phyloP scores from a whole-genome alignment of 2,113 vertebrate genomes.

The Pomatorhinus ruficollis region DNA sequence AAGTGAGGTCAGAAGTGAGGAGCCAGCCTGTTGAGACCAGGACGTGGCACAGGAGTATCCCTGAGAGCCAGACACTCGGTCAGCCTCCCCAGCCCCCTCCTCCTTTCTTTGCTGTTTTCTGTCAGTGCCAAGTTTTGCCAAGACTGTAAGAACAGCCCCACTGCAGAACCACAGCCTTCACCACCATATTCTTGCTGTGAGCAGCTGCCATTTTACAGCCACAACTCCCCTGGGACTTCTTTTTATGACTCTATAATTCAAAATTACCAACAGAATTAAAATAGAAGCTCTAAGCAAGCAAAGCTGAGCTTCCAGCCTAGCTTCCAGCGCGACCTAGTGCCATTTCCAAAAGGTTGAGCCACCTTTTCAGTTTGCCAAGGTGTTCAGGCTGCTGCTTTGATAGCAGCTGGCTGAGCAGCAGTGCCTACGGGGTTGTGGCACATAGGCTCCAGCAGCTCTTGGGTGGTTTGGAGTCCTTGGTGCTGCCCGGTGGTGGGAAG shows the following conservation, averaged over 20 bases:
- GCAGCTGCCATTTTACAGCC: background rate
- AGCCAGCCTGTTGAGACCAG: background rate
- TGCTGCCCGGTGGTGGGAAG: rapidly evolving
- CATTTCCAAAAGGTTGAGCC: background rate
- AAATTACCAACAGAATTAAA: background rate
- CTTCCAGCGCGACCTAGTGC: background rate
- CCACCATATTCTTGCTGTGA: background rate
- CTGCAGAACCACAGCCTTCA: background rate
- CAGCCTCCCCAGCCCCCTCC: background rate
- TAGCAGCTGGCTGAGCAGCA: background rate
- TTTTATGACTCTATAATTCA: background rate
- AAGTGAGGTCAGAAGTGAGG: background rate
- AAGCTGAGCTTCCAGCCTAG: background rate
- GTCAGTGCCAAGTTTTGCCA: background rate
- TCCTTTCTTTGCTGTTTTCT: background rate
- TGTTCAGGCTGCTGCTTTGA: background rate
- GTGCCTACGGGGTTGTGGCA: rapidly evolving
- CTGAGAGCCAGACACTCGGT: rapidly evolving
- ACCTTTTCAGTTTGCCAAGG: background rate
- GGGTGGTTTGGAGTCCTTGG: rapidly evolving
- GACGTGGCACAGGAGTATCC: background rate
- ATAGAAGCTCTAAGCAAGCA: background rate
- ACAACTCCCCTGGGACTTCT: background rate
- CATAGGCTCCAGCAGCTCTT: background rate
- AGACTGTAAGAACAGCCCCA: background rate